Percentiles rank a stretch among this genome's conserved stretches.
Evolutionary conservation across 2,888 invertebrate genomes (phyloP).

Genomic region (Leptogaster cylindrica): DNA sequence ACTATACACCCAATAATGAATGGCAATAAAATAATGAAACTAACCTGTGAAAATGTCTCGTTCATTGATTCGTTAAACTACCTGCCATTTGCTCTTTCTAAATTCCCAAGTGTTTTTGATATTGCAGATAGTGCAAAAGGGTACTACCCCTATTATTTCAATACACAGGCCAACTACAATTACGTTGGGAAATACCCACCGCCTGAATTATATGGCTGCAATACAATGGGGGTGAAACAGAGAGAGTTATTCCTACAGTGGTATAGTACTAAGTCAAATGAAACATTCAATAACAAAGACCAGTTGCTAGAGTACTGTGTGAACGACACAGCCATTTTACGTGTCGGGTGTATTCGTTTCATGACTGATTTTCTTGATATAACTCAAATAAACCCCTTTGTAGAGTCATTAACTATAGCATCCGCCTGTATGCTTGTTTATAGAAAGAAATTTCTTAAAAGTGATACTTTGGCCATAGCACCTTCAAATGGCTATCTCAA

Average conservation of each 20-base stretch:
- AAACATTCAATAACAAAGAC: slow-evolving; percentile 10
- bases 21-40: slow-evolving; percentile 24
- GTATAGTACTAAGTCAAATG: slow-evolving; percentile 26
- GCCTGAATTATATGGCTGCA: slow-evolving; percentile 21
- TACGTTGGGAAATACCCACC: slow-evolving; percentile 26
- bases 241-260: slow-evolving; percentile 10
- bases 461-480: not conserved
- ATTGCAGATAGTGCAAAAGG: slow-evolving; percentile 27
- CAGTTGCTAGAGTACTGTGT: slow-evolving; percentile 23
- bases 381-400: not conserved
- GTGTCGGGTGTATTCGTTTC: slow-evolving; percentile 23
- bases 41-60: slow-evolving; percentile 19
- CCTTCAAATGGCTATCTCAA: slow-evolving; percentile 5
- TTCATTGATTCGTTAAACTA: slow-evolving; percentile 32
- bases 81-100: slow-evolving; percentile 17
- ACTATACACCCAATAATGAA: slow-evolving; percentile 35
- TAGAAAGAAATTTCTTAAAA: slow-evolving; percentile 22
- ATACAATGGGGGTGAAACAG: slow-evolving; percentile 14
- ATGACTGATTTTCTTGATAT: slow-evolving; percentile 23
- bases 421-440: slow-evolving; percentile 31
- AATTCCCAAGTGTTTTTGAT: slow-evolving; percentile 35
- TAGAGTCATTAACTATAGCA: slow-evolving; percentile 26
- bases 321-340: slow-evolving; percentile 29
- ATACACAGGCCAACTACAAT: slow-evolving; percentile 20
- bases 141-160: slow-evolving; percentile 34